A percentile compares a stretch with the other conserved stretches of the same genome.
phyloP scores from a whole-genome alignment of 1,140 invertebrate species.

The Zophobas morio region DNA sequence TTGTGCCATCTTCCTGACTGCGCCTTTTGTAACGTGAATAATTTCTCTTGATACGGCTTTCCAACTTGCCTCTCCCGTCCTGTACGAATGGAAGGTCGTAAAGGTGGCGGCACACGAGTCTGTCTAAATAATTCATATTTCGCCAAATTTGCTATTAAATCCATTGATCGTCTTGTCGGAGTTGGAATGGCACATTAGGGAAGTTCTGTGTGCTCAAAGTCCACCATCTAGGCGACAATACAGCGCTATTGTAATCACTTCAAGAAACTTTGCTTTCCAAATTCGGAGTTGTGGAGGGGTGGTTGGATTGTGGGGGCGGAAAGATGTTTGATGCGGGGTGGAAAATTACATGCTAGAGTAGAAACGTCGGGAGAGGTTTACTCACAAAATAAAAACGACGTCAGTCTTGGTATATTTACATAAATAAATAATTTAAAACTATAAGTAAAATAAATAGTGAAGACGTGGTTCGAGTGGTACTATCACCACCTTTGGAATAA shows the following conservation, averaged over 20 bases:
- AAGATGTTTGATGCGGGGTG: no score
- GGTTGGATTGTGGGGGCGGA: no score
- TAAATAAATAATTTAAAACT: no score
- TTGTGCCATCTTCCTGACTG: constrained; percentile 21
- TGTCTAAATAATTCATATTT: constrained; percentile 26
- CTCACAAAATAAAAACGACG: no score
- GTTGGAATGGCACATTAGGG: not conserved
- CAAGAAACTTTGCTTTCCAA: constrained; percentile 4
- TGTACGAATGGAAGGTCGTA: not conserved
- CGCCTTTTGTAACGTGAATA: constrained; percentile 21
- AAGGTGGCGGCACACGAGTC: not conserved
- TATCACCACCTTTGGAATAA: not conserved
- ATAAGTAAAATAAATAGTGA: no score
- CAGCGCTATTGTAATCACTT: constrained; percentile 6
- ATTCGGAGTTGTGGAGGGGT: not conserved
- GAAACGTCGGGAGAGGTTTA: no score
- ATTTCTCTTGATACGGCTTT: constrained; percentile 15
- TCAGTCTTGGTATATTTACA: no score
- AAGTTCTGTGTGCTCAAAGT: constrained; percentile 1
- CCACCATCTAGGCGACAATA: not conserved
- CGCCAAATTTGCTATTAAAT: constrained; percentile 1
- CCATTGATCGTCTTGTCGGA: not conserved
- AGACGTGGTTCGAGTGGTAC: no score
- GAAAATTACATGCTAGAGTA: no score
- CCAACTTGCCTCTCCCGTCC: not conserved